Evolutionary conservation across 64 coral and sea anemone genomes (phyloP).

Genomic region (Pocillopora damicornis): DNA sequence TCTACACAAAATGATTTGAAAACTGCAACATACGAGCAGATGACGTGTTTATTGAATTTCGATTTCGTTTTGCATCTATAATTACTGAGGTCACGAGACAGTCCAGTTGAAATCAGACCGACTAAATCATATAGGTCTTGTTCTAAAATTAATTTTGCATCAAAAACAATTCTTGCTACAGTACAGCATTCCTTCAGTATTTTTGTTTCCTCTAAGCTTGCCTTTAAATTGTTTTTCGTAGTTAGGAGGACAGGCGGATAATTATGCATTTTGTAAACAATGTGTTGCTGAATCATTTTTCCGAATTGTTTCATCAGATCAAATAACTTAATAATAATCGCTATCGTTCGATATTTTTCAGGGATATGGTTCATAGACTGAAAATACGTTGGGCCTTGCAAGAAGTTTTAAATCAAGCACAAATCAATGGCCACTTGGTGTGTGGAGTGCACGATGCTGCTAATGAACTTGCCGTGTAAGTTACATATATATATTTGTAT

Average conservation of each 20-base stretch:
- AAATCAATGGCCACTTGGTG: constrained; percentile 31
- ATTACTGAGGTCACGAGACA: neutral
- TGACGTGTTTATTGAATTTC: neutral
- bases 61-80: neutral
- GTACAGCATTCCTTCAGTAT: too few relatives aligned
- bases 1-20: neutral
- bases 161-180: too few relatives aligned
- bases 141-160: too few relatives aligned
- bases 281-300: neutral
- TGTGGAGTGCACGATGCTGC: constrained; percentile 44
- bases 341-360: neutral
- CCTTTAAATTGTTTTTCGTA: too few relatives aligned
- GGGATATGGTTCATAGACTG: constrained; percentile 22
- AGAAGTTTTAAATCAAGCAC: constrained; percentile 33
- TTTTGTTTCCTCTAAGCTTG: too few relatives aligned
- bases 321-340: neutral
- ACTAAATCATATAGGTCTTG: too few relatives aligned
- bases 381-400: constrained; percentile 29
- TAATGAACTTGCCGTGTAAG: constrained; percentile 51
- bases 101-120: neutral
- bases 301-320: neutral
- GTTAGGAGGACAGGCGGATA: too few relatives aligned
- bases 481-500: neutral
- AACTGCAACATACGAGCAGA: neutral
- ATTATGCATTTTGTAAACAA: neutral